Evolutionary conservation across 2,113 vertebrate genomes (phyloP), one percentile per base, ranked within the genome.

Genomic region (Odontesthes bonariensis): DNA sequence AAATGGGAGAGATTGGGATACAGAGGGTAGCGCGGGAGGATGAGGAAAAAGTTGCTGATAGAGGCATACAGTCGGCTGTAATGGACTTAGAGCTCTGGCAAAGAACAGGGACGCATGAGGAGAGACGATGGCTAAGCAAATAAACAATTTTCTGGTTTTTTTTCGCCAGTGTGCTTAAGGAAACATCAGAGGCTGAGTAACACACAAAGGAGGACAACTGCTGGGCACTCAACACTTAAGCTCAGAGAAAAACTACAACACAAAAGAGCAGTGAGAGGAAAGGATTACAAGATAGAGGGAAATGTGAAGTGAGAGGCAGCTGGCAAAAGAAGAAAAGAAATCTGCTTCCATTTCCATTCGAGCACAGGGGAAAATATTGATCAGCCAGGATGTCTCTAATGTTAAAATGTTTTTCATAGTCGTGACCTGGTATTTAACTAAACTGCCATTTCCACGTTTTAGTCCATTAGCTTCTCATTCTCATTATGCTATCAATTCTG

Each of bases 371-470:
- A 35, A 46, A 23, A 51, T 60, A 85, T 59, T 75, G 80, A 86
- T 84, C 62, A 61, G 6, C 0, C 57, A 72, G 47, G 62, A 80
- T 1, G 22, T 77, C 47, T 64, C 33, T 77, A 64, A 80, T 75
- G 72, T 73, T 70, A 57, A n/a, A 75, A 77, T 86, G 77, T 67
- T 86, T 74, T 69, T 89, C 62, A 54, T 55, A 69, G 56, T 74
- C 35, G 57, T 57, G 61, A 57, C 63, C 56, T 69, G 70, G 49
- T 77, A 76, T 86, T 85, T 86, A 90, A 89, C 91, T 92, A 87
- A 79, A 86, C 65, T 76, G 85, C 77, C 82, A 88, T 90, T 89
- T 85, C 76, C 78, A 75, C 85, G 77, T 92, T 86, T 79, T 87
- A 82, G 64, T 73, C 84, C 77, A 90, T 88, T 87, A 88, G 83